Base-by-base conservation (phyloP, 2,888 invertebrate genomes). In the Adelognathus sp. region DNA sequence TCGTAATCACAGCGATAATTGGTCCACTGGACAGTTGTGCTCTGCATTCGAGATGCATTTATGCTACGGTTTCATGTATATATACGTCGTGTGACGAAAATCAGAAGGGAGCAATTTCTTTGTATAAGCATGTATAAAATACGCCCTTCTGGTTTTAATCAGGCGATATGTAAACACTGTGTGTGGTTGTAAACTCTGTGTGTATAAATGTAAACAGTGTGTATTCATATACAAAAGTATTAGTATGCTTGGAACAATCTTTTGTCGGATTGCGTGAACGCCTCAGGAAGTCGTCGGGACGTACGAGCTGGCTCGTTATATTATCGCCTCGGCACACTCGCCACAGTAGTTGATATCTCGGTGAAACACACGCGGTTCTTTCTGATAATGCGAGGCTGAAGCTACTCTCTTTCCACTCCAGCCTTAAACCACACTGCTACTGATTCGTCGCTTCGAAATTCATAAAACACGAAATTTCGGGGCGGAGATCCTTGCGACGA, bases 261-360 rank as follows among this genome's bases (percentile, higher is more conserved):
- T 50, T 50, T 54, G 61, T 31, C 71, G 76, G 81, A 79, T 82
- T 82, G 77, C 74, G 79, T 74, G 79, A 76, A 76, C 81, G 80
- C 79, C 84, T 82, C 86, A 84, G 86, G 89, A 89, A 90, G 89
- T 88, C 77, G 84, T 61, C 79, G 82, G 80, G 84, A 76, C 80
- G 81, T 77, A 41, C 36, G 50, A 24, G 67, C 67, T 33, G 50
- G 76, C 61, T 77, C 71, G 79, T 81, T 69, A 84, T 75, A 82
- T 86, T 89, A 88, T 87, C 88, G 75, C 82, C 60, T 74, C 81
- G 80, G 82, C 83, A 83, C 85, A 88, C 86, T 87, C 87, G 81
- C 78, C 75, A 80, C 81, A 79, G 81, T 80, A 73, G 70, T 60
- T 76, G 81, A 78, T 84, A 86, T 87, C 86, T 82, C 76, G 71